Conservation (phyloP, 2,888 invertebrate genomes). For the Malthinus flaveolus region DNA sequence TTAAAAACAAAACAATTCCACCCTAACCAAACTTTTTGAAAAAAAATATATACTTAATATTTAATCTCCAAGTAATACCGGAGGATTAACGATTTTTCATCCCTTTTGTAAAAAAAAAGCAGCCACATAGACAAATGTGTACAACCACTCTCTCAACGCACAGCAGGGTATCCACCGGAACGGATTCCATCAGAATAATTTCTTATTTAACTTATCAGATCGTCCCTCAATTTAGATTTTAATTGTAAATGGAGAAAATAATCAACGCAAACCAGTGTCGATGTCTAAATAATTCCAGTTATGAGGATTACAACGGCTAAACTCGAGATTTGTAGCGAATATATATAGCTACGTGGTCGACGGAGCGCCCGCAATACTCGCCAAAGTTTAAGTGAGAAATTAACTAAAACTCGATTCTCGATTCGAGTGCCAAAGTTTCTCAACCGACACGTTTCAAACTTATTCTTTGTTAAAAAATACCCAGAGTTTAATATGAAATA, state of each 20-base stretch:
- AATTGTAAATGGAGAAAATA: slow-evolving; percentile 14
- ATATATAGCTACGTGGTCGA: slow-evolving; percentile 30
- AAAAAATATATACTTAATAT: no score
- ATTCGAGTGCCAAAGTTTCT: slow-evolving; percentile 8
- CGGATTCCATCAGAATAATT: not conserved
- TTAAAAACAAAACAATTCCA: not conserved
- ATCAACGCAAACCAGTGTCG: slow-evolving; percentile 8
- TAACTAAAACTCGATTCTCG: slow-evolving; percentile 25
- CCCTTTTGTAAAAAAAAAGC: no score
- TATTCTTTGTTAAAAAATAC: not conserved
- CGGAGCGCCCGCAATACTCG: slow-evolving; percentile 32
- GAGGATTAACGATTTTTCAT: no score
- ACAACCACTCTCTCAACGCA: not conserved
- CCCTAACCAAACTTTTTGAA: no score
- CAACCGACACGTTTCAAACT: slow-evolving; percentile 5
- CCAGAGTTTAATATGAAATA: not conserved
- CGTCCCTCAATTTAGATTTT: not conserved
- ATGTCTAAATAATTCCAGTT: slow-evolving; percentile 6
- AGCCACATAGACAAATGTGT: not conserved
- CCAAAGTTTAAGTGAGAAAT: slow-evolving; percentile 34
- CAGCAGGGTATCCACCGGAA: no score
- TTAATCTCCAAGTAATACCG: no score
- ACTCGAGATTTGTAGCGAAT: slow-evolving; percentile 25
- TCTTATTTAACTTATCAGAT: not conserved
- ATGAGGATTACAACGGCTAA: slow-evolving; percentile 19